phyloP scores from a whole-genome alignment of 2,113 vertebrate genomes.

The Chamaea fasciata region DNA sequence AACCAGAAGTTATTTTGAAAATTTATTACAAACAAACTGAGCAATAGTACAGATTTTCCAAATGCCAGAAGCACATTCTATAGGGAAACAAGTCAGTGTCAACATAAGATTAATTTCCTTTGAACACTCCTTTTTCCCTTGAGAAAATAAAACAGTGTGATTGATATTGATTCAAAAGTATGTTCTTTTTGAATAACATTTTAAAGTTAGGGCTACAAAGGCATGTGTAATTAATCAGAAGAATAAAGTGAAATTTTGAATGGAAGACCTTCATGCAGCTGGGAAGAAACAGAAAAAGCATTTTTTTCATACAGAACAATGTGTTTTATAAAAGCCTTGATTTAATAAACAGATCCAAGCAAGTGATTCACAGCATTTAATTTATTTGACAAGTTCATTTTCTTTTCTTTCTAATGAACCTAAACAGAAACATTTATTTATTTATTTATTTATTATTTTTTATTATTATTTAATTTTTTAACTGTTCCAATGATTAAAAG shows the following conservation, averaged over 20 bases:
- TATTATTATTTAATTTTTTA: background rate
- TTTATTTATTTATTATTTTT: background rate
- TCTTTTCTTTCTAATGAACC: background rate
- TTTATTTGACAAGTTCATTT: slow-evolving; percentile 1
- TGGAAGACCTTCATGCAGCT: background rate
- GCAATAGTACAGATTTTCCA: background rate
- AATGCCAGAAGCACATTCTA: background rate
- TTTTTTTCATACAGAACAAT: slow-evolving; percentile 9
- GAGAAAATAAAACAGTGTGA: slow-evolving; percentile 13
- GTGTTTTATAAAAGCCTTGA: background rate
- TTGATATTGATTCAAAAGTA: slow-evolving; percentile 43
- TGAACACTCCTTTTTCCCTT: background rate
- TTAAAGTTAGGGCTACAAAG: slow-evolving; percentile 20
- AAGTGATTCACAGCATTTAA: background rate
- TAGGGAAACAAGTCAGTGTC: background rate
- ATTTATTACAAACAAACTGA: background rate
- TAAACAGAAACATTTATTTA: background rate
- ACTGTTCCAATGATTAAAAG: background rate
- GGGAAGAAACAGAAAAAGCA: background rate
- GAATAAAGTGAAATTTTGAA: slow-evolving; percentile 38
- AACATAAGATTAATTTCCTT: slow-evolving; percentile 25
- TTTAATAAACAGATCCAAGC: background rate
- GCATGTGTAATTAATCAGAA: slow-evolving; percentile 35
- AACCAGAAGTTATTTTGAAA: background rate
- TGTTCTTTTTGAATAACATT: slow-evolving; percentile 21